Base-by-base conservation (phyloP, 2,797 vertebrate genomes). In the Dendrocincla fuliginosa region DNA sequence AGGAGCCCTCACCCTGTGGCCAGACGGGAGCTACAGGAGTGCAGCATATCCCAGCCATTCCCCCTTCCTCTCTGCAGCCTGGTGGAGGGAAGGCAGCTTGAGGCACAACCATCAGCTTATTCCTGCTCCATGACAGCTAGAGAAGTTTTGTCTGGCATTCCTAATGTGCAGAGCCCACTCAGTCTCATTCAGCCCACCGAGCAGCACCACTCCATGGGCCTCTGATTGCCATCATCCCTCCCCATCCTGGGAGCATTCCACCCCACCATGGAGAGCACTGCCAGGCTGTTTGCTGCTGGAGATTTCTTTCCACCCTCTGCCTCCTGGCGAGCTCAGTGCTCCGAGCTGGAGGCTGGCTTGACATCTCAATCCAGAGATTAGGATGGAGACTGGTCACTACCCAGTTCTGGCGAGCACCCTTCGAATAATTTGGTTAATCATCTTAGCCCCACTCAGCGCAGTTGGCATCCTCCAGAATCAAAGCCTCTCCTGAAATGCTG, bases 371-470 rank as follows among this genome's bases (percentile, higher is more conserved):
- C 78, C 33, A 0, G 89, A 92, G 95, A 96, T 95, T 88, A 94
- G 84, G 87, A 93, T 3, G 9, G 76, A 87, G 73, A 87, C 88
- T 16, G 93, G 96, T 97, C 89, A 93, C 71, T 96, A 93, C 95
- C 87, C 87, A 95, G 79, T 32, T 37, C 93, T 82, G 93, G 92
- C 50, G 6, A 94, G 55, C 23, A 3, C 73, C 83, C 73, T 91
- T 93, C 79, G 52, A 94, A 94, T 96, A 95, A 96, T 96, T 91
- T 91, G 95, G 92, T 97, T 89, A 94, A 96, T 94, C 90, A 87
- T 93, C 87, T 96, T 42, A 93, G 80, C 85, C 79, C 47, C 87
- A 68, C 60, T 88, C 19, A 1, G 86, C 0, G 20, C 91, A 77
- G 82, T 86, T 97, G 95, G 93, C 93, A 91, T 55, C 89, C 70